These are phyloP conservation scores for Drosophila simulans DNA, from an alignment of 1,140 invertebrate genomes.

Conservation along the genomic window DNA sequence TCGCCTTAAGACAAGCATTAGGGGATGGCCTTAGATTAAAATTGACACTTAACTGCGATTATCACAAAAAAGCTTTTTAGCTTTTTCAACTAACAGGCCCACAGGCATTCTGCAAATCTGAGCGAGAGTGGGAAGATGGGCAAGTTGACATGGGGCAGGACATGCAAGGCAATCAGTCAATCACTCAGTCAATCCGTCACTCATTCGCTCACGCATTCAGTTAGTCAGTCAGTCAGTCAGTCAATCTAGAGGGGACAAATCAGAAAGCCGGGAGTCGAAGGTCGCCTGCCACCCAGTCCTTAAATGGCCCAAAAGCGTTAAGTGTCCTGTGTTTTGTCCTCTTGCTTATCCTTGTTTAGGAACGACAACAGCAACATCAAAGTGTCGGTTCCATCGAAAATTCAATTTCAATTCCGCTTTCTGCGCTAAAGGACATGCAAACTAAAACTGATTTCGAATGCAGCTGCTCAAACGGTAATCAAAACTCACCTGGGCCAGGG, in stretches of 20 bases:
- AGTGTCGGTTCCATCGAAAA: conserved; percentile 55
- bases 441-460: conserved; percentile 79
- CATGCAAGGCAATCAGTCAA: conserved; percentile 66
- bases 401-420: conserved; percentile 75
- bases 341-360: conserved; percentile 42
- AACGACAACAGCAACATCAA: conserved; percentile 54
- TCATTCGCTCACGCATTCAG: conserved; percentile 38
- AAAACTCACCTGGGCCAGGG: conserved; percentile 21
- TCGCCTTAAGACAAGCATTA: conserved; percentile 6
- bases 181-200: conserved; percentile 44
- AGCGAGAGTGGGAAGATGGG: neutral
- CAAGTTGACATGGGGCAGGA: conserved; percentile 18
- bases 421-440: conserved; percentile 74
- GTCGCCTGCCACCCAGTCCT: conserved; percentile 16
- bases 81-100: conserved; percentile 34
- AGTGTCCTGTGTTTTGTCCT: conserved; percentile 51
- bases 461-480: conserved; percentile 62
- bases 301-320: conserved; percentile 49
- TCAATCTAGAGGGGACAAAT: conserved; percentile 55
- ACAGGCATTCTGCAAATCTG: conserved; percentile 8
- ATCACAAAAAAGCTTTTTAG: conserved; percentile 73
- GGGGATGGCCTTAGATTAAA: conserved; percentile 60
- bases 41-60: conserved; percentile 75
- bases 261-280: conserved; percentile 35
- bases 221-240: conserved; percentile 44